These are phyloP conservation scores for Eulemur rufifrons DNA, from an alignment of 2,113 vertebrate genomes.

Conservation along the genomic window DNA sequence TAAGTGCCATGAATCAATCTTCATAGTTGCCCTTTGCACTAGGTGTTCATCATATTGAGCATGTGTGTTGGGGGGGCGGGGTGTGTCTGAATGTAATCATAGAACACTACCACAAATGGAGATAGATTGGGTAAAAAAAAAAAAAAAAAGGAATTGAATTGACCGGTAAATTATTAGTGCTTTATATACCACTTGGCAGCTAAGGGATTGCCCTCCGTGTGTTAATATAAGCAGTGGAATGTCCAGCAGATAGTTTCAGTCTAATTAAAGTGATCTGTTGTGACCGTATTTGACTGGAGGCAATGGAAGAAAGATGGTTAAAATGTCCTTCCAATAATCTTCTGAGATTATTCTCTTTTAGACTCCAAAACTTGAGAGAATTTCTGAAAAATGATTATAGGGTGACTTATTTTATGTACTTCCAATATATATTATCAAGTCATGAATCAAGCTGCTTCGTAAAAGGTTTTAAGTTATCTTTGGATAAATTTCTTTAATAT, in stretches of 20 bases:
- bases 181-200: constrained; percentile 28
- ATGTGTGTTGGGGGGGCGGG: not conserved
- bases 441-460: constrained; percentile 33
- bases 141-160: not conserved
- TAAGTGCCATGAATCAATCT: not conserved
- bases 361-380: constrained; percentile 34
- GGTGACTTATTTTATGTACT: constrained; percentile 40
- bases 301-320: constrained; percentile 49
- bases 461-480: constrained; percentile 35
- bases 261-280: constrained; percentile 69
- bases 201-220: not conserved
- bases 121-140: not conserved
- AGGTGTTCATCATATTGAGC: not conserved
- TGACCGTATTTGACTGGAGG: constrained; percentile 56
- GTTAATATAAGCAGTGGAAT: not conserved
- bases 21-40: not conserved
- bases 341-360: constrained; percentile 53
- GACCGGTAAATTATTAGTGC: constrained; percentile 43
- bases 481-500: constrained; percentile 54
- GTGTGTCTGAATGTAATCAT: not conserved
- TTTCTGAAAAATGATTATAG: constrained; percentile 44
- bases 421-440: constrained; percentile 33
- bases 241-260: constrained; percentile 57
- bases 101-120: constrained; percentile 14
- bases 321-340: constrained; percentile 57